phyloP scores from a whole-genome alignment of 2,888 invertebrate genomes.

The Theodoxus fluviatilis region DNA sequence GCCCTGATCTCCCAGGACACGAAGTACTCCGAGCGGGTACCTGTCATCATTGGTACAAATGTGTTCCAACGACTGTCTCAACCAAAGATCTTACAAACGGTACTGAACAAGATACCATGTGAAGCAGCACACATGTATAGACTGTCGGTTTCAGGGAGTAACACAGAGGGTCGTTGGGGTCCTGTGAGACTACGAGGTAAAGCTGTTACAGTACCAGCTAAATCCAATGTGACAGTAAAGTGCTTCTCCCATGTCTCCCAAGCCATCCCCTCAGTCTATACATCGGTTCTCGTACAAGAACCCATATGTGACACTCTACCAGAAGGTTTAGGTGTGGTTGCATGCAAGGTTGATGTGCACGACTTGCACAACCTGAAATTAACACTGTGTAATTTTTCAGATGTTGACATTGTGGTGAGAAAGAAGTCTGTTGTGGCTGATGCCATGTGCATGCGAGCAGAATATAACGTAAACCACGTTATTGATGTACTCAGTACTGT shows the following conservation, averaged over 20 bases:
- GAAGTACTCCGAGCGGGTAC: conserved; percentile 3
- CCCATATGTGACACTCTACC: not conserved
- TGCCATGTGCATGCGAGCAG: not conserved
- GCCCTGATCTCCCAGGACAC: conserved; percentile 24
- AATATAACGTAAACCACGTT: not conserved
- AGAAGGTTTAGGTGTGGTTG: not conserved
- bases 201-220: not conserved
- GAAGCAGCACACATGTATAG: not conserved
- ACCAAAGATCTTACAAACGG: too few relatives aligned
- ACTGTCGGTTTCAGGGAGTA: not conserved
- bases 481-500: not conserved
- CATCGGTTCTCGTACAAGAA: not conserved
- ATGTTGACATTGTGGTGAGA: not conserved
- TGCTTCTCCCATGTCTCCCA: too few relatives aligned
- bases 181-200: not conserved
- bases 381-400: not conserved
- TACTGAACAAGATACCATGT: too few relatives aligned
- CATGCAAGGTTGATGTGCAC: not conserved
- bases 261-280: not conserved
- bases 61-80: not conserved
- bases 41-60: conserved; percentile 23
- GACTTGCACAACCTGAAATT: not conserved
- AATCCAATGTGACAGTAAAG: not conserved
- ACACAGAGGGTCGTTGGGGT: not conserved
- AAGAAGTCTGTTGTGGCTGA: not conserved